These are phyloP conservation scores for Peromyscus attwateri DNA, from an alignment of 2,797 vertebrate species.

Conservation along the genomic window DNA sequence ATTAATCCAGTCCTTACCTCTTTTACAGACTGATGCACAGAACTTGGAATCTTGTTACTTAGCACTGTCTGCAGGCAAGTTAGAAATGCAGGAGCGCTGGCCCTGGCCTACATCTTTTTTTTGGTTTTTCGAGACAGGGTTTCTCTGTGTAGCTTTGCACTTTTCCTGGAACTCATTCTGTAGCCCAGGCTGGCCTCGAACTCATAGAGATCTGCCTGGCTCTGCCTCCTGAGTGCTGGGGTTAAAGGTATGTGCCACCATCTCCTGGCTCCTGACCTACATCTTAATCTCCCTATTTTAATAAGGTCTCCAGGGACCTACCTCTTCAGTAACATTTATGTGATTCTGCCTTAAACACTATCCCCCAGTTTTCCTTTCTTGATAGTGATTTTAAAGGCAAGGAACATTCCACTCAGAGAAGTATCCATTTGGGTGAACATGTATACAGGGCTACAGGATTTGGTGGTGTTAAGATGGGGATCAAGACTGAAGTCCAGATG, in stretches of 20 bases:
- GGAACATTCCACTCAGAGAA: not conserved
- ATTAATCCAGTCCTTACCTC: not conserved
- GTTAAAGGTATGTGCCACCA: too few relatives aligned
- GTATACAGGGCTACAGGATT: not conserved
- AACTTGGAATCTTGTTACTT: not conserved
- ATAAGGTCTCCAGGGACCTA: not conserved
- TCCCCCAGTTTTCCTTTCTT: not conserved
- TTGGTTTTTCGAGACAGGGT: too few relatives aligned
- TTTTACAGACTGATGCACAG: not conserved
- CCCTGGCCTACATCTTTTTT: not conserved
- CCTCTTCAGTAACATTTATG: not conserved
- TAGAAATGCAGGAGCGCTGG: not conserved
- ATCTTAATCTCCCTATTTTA: not conserved
- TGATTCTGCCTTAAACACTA: not conserved
- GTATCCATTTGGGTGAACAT: not conserved
- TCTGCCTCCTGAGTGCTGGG: too few relatives aligned
- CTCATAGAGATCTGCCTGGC: too few relatives aligned
- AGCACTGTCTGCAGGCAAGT: not conserved
- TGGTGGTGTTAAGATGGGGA: not conserved
- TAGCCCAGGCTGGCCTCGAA: too few relatives aligned
- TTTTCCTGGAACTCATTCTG: too few relatives aligned
- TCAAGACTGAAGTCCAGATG: not conserved
- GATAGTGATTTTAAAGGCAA: not conserved
- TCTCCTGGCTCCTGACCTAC: not conserved
- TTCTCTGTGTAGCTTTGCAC: too few relatives aligned